These are phyloP conservation scores for Poecilobothrus nobilitatus DNA, from an alignment of 2,888 invertebrate species.

Conservation along the genomic window DNA sequence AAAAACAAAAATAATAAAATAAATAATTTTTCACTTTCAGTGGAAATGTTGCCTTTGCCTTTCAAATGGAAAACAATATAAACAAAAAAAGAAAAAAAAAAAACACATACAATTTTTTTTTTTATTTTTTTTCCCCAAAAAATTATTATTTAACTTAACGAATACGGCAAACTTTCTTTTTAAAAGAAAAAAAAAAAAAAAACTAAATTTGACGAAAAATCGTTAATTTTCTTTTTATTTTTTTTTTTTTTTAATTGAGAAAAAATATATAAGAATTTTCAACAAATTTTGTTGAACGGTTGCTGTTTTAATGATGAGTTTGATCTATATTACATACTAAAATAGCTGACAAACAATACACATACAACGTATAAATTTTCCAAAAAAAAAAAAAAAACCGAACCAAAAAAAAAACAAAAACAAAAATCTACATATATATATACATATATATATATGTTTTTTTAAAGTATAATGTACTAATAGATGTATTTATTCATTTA, in stretches of 20 bases:
- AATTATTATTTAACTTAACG: not conserved
- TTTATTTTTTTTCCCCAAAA: not conserved
- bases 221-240: not conserved
- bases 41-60: too few relatives aligned
- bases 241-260: not conserved
- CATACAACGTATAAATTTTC: not conserved
- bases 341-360: not conserved
- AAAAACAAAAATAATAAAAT: too few relatives aligned
- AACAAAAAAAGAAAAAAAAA: too few relatives aligned
- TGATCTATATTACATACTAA: not conserved
- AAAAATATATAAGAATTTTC: too few relatives aligned
- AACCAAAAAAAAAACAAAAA: not conserved
- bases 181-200: not conserved
- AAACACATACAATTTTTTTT: not conserved
- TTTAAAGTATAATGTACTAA: too few relatives aligned
- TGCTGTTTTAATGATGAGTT: constrained; percentile 1
- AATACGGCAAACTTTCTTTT: not conserved
- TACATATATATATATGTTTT: too few relatives aligned
- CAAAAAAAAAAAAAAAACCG: not conserved
- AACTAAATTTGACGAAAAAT: not conserved
- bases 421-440: not conserved
- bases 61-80: too few relatives aligned
- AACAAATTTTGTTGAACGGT: not conserved
- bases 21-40: too few relatives aligned
- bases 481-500: too few relatives aligned